Evolutionary conservation across 2,888 invertebrate species (phyloP), one percentile per base, ranked within the genome.

Genomic region (Cynaeus angustus): DNA sequence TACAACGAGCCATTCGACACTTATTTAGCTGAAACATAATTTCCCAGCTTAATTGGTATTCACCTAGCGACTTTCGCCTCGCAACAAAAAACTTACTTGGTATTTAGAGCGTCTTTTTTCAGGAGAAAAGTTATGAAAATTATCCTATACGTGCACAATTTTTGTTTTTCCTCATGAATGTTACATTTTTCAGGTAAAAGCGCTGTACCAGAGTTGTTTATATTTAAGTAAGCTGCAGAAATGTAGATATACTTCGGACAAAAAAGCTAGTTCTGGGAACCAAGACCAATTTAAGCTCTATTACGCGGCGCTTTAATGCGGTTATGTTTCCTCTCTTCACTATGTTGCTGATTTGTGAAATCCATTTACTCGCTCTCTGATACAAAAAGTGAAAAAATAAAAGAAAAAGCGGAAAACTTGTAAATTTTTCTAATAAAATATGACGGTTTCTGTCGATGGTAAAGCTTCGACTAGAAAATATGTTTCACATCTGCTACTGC

Each of bases 71-170:
- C 26, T 30, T 59, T 30, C 46, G 43, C 43, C n/a, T 30, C 45
- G 59, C 45, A 58, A 58, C 58, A 58, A 59, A 59, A 53, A 33
- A 41, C 58, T 50, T 50, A 21, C 59, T 59, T 46, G 9, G 16
- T 59, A 46, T 59, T 59, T 58, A 45, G 45, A 38, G 7, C 12
- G 43, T 41, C 16, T 46, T 41, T 55, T 56, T 43, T 55, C 33
- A 4, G 12, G 33, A 14, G 16, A 10, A 59, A 59, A 59, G 30
- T 59, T 59, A 59, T 59, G 59, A 37, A 59, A 28, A 30, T 50
- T 41, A 41, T 41, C 41, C 41, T n/a, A 41, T 41, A 41, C 41
- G 13, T 6, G 13, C 12, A 41, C 12, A 33, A 2, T 33, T 41
- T 41, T 41, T 41, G 41, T 41, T 1, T 13, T 10, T 6, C 38